Evolutionary conservation across 2,888 invertebrate genomes (phyloP), one percentile per base, ranked within the genome.

Genomic region (Troides helena): DNA sequence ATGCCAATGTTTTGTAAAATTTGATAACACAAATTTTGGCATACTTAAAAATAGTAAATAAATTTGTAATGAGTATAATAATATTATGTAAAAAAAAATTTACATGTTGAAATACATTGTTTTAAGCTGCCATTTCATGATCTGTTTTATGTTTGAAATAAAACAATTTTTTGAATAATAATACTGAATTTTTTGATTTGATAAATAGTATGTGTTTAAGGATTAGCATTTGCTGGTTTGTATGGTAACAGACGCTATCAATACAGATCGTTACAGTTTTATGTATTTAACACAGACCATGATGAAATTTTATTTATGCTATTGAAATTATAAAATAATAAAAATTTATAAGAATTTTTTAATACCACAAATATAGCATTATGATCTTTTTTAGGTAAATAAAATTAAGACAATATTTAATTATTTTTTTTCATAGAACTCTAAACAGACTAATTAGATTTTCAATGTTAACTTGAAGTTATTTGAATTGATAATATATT

Each of bases 141-240:
- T 36, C 2, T 61, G 43, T 10, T 18, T 46, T 30, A 53, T 50
- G 21, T 30, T 17, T 30, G 17, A 60, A 65, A 46, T 30, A 21
- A 50, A 62, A 53, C 21, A 43, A 68, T 50, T 65, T 68, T 67
- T 23, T 12, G 23, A 58, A 5, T 57, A 53, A 72, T 67, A 74
- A 72, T 77, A 69, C 75, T 77, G 71, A 73, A 75, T 70, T 73
- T 76, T 80, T 76, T 81, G 77, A 85, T 85, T 84, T 85, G 82
- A 85, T 82, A 80, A 58, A 75, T 53, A 25, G 21, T 57, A 30
- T 79, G 74, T 77, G 71, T 71, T 73, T 73, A 72, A 71, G 65
- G 62, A 60, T 69, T 72, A 53, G 71, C 69, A 74, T 75, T 74
- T 74, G 74, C 70, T 74, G 76, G 70, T 71, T 72, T 78, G 74